Percentiles rank a stretch among this genome's conserved stretches.
phyloP scores from a whole-genome alignment of 2,888 invertebrate species.

The Unio pictorum region DNA sequence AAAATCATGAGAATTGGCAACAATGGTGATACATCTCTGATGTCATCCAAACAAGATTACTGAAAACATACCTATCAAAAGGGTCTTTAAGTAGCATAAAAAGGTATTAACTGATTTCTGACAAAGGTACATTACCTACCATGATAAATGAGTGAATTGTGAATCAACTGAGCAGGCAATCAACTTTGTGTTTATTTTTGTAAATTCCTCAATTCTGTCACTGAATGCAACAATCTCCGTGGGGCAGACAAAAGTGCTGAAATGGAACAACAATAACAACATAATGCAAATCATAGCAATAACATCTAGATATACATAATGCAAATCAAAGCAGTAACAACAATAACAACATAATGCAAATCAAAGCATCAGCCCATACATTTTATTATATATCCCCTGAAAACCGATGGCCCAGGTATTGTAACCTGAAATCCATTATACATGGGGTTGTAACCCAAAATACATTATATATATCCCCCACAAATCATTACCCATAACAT shows the following conservation, averaged over 20 bases:
- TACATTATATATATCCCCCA: too few relatives aligned
- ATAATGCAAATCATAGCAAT: not conserved
- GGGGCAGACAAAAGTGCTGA: constrained; percentile 78
- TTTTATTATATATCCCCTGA: too few relatives aligned
- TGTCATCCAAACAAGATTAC: too few relatives aligned
- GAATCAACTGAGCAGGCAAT: constrained; percentile 97
- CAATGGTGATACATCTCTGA: too few relatives aligned
- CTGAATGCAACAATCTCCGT: constrained; percentile 98
- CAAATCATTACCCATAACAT: too few relatives aligned
- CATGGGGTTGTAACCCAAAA: too few relatives aligned
- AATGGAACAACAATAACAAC: constrained; percentile 23
- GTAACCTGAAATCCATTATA: not conserved
- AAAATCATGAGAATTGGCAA: too few relatives aligned
- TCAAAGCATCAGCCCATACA: not conserved
- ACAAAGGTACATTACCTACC: constrained; percentile 74
- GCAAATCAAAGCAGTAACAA: not conserved
- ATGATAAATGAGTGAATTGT: constrained; percentile 96
- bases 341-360: not conserved
- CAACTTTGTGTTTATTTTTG: constrained; percentile 87
- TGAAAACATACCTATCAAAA: too few relatives aligned
- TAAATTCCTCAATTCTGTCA: constrained; percentile 81
- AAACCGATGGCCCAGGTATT: not conserved
- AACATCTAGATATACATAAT: constrained; percentile 3
- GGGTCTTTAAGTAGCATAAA: too few relatives aligned
- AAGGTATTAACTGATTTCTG: too few relatives aligned